Conservation (phyloP, 2,113 vertebrate genomes). For the Mus pahari region DNA sequence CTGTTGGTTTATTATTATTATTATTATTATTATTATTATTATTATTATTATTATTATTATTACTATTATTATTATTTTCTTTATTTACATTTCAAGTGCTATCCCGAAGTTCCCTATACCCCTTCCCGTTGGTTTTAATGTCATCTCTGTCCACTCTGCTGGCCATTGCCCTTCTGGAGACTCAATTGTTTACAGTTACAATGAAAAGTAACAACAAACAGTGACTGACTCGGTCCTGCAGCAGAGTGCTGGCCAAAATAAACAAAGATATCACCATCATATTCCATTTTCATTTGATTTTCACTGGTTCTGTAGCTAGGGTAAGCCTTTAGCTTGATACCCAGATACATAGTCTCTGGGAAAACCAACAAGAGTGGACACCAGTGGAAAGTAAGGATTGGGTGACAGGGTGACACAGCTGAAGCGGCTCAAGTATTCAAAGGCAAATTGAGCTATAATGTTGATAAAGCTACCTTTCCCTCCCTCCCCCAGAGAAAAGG, state of each 20-base stretch:
- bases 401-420: background rate
- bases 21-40: no score
- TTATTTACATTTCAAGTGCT: no score
- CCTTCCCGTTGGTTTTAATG: slow-evolving; percentile 10
- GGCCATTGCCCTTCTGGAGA: slow-evolving; percentile 8
- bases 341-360: background rate
- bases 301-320: background rate
- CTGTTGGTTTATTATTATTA: background rate
- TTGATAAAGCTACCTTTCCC: background rate
- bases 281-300: slow-evolving; percentile 40
- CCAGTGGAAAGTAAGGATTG: background rate
- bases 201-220: background rate
- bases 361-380: background rate
- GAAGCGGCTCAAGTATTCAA: background rate
- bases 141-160: background rate
- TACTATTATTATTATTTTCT: no score
- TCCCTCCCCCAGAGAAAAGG: background rate
- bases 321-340: background rate
- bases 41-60: no score
- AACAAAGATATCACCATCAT: background rate
- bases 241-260: background rate
- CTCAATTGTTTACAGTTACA: slow-evolving; percentile 9
- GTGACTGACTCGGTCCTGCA: background rate
- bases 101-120: no score
- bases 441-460: slow-evolving; percentile 15